Percentiles rank a stretch among this genome's conserved stretches.
Conservation (phyloP, 2,797 vertebrate species). For the Apodemus agrarius region DNA sequence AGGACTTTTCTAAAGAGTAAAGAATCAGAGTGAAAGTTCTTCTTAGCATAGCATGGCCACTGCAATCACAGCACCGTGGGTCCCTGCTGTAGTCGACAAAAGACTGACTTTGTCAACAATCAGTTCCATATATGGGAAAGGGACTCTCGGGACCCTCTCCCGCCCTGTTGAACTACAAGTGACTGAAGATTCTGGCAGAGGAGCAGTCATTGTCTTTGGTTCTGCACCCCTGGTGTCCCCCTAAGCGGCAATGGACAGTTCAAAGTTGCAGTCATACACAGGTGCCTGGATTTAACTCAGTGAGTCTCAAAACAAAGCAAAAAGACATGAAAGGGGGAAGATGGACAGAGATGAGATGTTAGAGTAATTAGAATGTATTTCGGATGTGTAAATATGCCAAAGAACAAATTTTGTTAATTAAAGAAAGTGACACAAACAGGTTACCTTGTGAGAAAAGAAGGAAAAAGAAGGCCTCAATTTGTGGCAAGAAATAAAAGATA, state of each 20-base stretch:
- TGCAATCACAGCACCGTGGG: background rate
- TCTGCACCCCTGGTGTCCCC: background rate
- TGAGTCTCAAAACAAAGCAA: background rate
- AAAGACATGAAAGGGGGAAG: background rate
- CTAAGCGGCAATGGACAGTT: background rate
- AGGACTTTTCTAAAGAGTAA: slow-evolving; percentile 21
- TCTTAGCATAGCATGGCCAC: background rate
- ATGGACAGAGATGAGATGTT: background rate
- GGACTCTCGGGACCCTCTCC: background rate
- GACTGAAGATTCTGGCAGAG: background rate
- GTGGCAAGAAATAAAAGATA: background rate
- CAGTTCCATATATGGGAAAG: too few relatives aligned
- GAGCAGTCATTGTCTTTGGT: background rate
- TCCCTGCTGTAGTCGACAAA: background rate
- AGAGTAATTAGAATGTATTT: background rate
- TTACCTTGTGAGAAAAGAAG: background rate
- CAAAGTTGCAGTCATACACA: background rate
- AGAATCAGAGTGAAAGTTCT: background rate
- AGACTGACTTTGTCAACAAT: background rate
- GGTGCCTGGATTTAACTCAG: background rate
- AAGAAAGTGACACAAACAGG: background rate
- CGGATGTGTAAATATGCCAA: background rate
- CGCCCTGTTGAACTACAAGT: background rate
- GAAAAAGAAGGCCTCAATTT: background rate
- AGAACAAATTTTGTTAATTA: background rate